Evolutionary conservation across 2,113 vertebrate species (phyloP).

Genomic region (Scopus umbretta): DNA sequence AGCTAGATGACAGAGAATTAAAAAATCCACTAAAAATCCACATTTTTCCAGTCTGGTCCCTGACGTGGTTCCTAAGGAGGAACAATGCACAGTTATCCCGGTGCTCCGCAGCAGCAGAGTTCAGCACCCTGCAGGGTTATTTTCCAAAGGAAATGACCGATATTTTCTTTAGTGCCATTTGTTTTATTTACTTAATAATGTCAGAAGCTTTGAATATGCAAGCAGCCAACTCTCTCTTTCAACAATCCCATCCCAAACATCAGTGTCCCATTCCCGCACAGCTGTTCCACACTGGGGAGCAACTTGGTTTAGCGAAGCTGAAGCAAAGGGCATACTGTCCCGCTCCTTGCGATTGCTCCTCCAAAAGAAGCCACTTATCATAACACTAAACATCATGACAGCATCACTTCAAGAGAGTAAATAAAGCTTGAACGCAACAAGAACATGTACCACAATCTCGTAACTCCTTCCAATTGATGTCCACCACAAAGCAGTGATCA

Average conservation of each 20-base stretch:
- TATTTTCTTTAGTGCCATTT: neutral
- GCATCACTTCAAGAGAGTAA: neutral
- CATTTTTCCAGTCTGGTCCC: neutral
- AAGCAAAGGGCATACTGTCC: neutral
- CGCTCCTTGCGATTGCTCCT: neutral
- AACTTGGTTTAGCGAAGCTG: rapidly evolving
- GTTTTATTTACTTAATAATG: neutral
- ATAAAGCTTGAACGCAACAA: neutral
- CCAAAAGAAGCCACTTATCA: rapidly evolving
- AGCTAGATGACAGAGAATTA: neutral
- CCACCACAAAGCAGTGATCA: neutral
- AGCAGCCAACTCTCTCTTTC: neutral
- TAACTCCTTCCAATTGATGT: neutral
- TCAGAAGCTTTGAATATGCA: neutral
- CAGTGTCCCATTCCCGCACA: neutral
- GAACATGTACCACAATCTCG: rapidly evolving
- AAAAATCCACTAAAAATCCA: neutral
- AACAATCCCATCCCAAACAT: neutral
- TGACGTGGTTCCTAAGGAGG: neutral
- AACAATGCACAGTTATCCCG: rapidly evolving
- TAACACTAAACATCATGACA: neutral
- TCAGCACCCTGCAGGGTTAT: neutral
- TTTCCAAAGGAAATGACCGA: neutral
- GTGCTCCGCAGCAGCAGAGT: neutral
- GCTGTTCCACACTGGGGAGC: neutral